A percentile compares a stretch with the other conserved stretches of the same genome.
These are phyloP conservation scores for Drosophila nr. perissopoda DNA, from an alignment of 2,888 invertebrate species.

Conservation along the genomic window DNA sequence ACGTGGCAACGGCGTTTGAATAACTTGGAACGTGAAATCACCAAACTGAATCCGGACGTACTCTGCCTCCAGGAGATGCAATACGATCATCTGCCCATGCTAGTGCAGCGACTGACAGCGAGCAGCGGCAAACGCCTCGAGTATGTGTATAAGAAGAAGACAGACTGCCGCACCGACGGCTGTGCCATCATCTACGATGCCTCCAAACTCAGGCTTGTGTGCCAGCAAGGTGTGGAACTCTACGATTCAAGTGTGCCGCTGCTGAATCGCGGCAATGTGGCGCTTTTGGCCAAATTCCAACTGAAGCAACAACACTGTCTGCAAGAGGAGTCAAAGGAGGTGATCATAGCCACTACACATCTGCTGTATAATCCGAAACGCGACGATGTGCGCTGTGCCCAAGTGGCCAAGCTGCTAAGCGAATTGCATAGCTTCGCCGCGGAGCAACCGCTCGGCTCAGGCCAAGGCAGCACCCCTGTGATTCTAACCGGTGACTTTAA, in stretches of 20 bases:
- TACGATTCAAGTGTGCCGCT: constrained; percentile 83
- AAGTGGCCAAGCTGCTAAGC: constrained; percentile 92
- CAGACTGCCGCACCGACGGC: constrained; percentile 93
- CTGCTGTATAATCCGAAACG: constrained; percentile 95
- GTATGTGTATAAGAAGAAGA: constrained; percentile 93
- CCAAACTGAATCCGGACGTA: constrained; percentile 85
- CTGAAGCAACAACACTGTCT: constrained; percentile 82
- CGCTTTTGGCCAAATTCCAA: constrained; percentile 90
- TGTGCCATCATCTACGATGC: constrained; percentile 94
- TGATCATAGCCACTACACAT: constrained; percentile 97
- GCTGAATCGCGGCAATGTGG: constrained; percentile 95
- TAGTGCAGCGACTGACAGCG: constrained; percentile 57
- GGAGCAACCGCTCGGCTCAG: constrained; percentile 43
- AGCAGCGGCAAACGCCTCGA: constrained; percentile 88
- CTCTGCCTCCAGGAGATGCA: constrained; percentile 94
- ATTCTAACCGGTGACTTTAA: constrained; percentile 97
- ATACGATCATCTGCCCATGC: constrained; percentile 87
- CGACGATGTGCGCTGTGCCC: constrained; percentile 95
- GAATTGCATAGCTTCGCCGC: constrained; percentile 92
- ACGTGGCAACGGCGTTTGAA: constrained; percentile 89
- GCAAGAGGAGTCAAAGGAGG: constrained; percentile 83
- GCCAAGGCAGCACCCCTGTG: constrained; percentile 87
- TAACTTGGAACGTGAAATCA: constrained; percentile 86
- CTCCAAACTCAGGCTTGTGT: constrained; percentile 88
- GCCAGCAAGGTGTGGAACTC: constrained; percentile 90